phyloP scores from a whole-genome alignment of 2,888 invertebrate species.

The Coecobrya sp. region DNA sequence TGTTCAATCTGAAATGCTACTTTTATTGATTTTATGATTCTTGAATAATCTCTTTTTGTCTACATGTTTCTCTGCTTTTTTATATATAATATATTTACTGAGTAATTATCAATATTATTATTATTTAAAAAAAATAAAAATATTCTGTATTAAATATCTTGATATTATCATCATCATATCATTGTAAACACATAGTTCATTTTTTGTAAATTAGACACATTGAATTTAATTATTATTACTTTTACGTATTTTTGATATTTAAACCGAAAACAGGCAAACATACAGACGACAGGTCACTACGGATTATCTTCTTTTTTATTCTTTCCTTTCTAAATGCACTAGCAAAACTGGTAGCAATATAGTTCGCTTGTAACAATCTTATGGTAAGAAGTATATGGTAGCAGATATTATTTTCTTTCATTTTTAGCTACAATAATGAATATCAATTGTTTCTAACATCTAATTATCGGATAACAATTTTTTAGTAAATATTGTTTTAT shows the following conservation, averaged over 20 bases:
- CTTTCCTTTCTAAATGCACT: constrained; percentile 17
- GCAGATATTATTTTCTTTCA: constrained; percentile 41
- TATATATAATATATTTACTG: constrained; percentile 62
- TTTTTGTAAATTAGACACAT: constrained; percentile 71
- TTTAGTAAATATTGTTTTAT: constrained; percentile 71
- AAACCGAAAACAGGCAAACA: constrained; percentile 74
- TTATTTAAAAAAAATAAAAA: constrained; percentile 82
- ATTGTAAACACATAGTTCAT: constrained; percentile 68
- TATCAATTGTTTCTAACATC: constrained; percentile 40
- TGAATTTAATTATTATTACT: constrained; percentile 51
- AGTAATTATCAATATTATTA: constrained; percentile 75
- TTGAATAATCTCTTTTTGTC: constrained; percentile 80
- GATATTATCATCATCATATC: constrained; percentile 76
- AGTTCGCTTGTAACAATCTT: constrained; percentile 53
- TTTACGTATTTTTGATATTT: constrained; percentile 55
- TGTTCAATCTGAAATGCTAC: constrained; percentile 76
- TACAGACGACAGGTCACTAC: constrained; percentile 78
- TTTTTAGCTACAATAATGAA: constrained; percentile 36
- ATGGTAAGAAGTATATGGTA: constrained; percentile 59
- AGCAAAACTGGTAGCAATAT: constrained; percentile 50
- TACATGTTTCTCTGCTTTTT: constrained; percentile 73
- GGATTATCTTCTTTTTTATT: constrained; percentile 65
- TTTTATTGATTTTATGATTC: constrained; percentile 74
- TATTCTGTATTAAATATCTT: constrained; percentile 81
- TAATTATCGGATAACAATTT: constrained; percentile 49